Percentiles rank a stretch among this genome's conserved stretches.
These are phyloP conservation scores for Hanleya hanleyi DNA, from an alignment of 2,888 invertebrate species.

Conservation along the genomic window DNA sequence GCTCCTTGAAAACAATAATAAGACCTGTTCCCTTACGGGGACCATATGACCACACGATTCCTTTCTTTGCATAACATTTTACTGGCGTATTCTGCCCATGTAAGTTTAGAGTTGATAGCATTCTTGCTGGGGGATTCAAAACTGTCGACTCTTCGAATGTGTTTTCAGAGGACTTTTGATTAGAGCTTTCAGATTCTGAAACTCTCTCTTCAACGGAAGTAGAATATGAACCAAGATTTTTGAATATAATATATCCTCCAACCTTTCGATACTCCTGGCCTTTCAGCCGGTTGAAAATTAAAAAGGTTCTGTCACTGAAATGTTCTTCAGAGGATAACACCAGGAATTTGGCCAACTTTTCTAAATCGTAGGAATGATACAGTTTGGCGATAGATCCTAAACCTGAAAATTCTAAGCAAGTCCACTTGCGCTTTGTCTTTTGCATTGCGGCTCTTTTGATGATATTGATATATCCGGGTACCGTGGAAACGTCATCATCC, in stretches of 20 bases:
- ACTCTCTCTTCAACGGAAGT: constrained; percentile 33
- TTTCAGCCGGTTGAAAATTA: constrained; percentile 49
- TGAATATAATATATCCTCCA: constrained; percentile 52
- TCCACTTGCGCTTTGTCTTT: constrained; percentile 43
- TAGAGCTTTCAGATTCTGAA: not conserved
- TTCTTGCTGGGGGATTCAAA: not conserved
- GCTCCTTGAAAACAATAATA: not conserved
- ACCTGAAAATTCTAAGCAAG: constrained; percentile 57
- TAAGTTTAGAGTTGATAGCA: not conserved
- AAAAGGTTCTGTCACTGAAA: constrained; percentile 51
- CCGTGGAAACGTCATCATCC: constrained; percentile 72
- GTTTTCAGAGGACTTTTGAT: not conserved
- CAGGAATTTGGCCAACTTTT: constrained; percentile 61
- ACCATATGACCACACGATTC: not conserved
- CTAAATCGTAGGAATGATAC: constrained; percentile 45
- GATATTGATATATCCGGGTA: constrained; percentile 62
- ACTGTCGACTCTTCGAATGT: not conserved
- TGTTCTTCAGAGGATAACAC: constrained; percentile 57
- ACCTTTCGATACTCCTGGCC: constrained; percentile 40
- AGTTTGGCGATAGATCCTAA: constrained; percentile 58
- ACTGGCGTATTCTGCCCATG: not conserved
- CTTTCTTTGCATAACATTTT: not conserved
- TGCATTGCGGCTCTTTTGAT: constrained; percentile 67
- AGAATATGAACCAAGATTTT: constrained; percentile 51
- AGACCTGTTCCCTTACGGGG: not conserved